Evolutionary conservation across 2,888 invertebrate genomes (phyloP).

Genomic region (Andrena trimmerana): DNA sequence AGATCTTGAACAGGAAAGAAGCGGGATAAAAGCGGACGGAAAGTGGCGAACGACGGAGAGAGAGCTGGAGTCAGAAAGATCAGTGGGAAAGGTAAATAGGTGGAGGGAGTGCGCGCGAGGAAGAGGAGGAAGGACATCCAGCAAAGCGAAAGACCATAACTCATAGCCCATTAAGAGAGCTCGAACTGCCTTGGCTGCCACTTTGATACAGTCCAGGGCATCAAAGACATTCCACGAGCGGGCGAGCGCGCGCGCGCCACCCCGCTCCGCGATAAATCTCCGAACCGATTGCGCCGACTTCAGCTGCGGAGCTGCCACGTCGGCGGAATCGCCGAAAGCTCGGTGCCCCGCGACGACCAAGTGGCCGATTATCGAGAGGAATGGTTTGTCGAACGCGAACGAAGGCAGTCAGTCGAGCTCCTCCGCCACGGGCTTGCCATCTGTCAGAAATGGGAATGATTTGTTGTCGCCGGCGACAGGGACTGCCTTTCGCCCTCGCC

Average conservation of each 20-base stretch:
- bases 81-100: slow-evolving; percentile 53
- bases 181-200: slow-evolving; percentile 78
- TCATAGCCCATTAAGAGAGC: slow-evolving; percentile 83
- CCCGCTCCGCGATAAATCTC: slow-evolving; percentile 78
- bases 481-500: neutral
- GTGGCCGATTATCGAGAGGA: slow-evolving; percentile 69
- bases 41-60: slow-evolving; percentile 4
- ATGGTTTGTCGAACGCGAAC: slow-evolving; percentile 65
- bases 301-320: slow-evolving; percentile 62
- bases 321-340: slow-evolving; percentile 65
- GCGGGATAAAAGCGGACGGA: slow-evolving; percentile 30
- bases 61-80: slow-evolving; percentile 4
- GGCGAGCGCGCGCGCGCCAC: slow-evolving; percentile 54
- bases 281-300: slow-evolving; percentile 67
- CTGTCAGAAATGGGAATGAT: slow-evolving; percentile 52
- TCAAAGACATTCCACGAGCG: slow-evolving; percentile 82
- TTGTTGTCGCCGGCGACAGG: slow-evolving; percentile 39
- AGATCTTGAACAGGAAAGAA: slow-evolving; percentile 24
- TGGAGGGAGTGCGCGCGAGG: slow-evolving; percentile 20
- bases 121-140: slow-evolving; percentile 42
- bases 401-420: slow-evolving; percentile 40
- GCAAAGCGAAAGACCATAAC: slow-evolving; percentile 77
- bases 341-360: slow-evolving; percentile 51
- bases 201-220: slow-evolving; percentile 82
- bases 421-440: slow-evolving; percentile 21